These are phyloP conservation scores for Gavialis gangeticus DNA, from an alignment of 2,113 vertebrate species.

Conservation along the genomic window DNA sequence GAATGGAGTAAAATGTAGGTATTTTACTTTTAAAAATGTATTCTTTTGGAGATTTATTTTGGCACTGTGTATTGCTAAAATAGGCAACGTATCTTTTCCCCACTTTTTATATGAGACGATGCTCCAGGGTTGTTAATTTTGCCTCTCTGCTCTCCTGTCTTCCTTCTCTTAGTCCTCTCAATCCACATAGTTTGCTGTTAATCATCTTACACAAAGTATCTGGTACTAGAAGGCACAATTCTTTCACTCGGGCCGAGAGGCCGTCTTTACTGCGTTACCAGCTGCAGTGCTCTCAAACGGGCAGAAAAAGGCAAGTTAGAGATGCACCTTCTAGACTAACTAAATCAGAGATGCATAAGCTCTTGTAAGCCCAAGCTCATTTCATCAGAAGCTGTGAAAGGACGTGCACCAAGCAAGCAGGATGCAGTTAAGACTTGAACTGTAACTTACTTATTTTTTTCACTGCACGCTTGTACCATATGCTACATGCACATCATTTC, in stretches of 20 bases:
- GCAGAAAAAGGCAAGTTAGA: too few species aligned
- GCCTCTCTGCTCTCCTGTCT: too few species aligned
- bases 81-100: neutral
- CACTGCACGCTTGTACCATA: neutral
- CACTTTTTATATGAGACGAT: neutral
- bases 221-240: neutral
- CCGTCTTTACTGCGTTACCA: neutral
- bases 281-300: neutral
- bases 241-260: neutral
- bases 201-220: neutral
- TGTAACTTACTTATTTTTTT: neutral
- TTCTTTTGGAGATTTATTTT: neutral
- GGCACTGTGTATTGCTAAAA: neutral
- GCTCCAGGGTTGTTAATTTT: neutral
- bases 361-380: too few species aligned
- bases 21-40: neutral
- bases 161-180: too few species aligned
- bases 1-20: neutral
- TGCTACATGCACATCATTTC: neutral
- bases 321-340: too few species aligned
- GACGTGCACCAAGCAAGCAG: neutral
- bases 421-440: neutral
- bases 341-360: too few species aligned
- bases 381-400: too few species aligned
- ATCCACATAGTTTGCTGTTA: too few species aligned